A percentile compares a stretch with the other conserved stretches of the same genome.
These are phyloP conservation scores for Drosophila erecta DNA, from an alignment of 1,140 invertebrate genomes.

Conservation along the genomic window DNA sequence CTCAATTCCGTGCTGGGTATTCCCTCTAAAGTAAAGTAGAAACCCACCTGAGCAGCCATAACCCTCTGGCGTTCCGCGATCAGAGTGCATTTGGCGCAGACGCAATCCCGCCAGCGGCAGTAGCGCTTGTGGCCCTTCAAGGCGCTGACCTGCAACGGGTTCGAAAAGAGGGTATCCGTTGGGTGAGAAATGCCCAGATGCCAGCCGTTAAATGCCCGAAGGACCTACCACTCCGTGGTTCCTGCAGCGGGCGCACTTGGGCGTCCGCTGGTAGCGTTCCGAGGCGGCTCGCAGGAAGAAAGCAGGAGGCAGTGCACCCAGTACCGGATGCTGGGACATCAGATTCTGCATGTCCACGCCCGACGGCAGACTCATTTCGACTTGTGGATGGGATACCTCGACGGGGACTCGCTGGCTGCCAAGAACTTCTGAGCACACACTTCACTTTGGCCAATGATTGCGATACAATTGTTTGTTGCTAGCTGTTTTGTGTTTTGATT, in stretches of 20 bases:
- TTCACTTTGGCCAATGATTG: conserved; percentile 16
- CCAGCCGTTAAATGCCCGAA: not conserved
- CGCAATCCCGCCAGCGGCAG: conserved; percentile 97
- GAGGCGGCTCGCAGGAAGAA: conserved; percentile 94
- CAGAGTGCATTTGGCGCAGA: conserved; percentile 99
- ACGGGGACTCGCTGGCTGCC: not conserved
- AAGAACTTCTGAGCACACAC: conserved; percentile 18
- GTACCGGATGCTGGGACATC: conserved; percentile 93
- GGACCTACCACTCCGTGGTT: conserved; percentile 97
- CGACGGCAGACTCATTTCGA: conserved; percentile 90
- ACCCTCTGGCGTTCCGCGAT: conserved; percentile 98
- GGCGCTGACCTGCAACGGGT: conserved; percentile 89
- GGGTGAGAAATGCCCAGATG: not conserved
- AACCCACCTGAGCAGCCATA: conserved; percentile 96
- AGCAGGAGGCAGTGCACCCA: conserved; percentile 91
- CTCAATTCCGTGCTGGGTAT: not conserved
- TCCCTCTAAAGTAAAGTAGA: not conserved
- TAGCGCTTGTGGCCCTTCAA: conserved; percentile 99
- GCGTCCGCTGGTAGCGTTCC: conserved; percentile 97
- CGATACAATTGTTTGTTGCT: not conserved
- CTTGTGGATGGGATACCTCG: not conserved
- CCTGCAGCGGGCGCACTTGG: conserved; percentile 99
- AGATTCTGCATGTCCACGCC: conserved; percentile 92
- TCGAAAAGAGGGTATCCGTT: conserved; percentile 1
- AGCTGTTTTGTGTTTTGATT: not conserved